phyloP scores from a whole-genome alignment of 2,797 vertebrate genomes.

The Echiichthys vipera region DNA sequence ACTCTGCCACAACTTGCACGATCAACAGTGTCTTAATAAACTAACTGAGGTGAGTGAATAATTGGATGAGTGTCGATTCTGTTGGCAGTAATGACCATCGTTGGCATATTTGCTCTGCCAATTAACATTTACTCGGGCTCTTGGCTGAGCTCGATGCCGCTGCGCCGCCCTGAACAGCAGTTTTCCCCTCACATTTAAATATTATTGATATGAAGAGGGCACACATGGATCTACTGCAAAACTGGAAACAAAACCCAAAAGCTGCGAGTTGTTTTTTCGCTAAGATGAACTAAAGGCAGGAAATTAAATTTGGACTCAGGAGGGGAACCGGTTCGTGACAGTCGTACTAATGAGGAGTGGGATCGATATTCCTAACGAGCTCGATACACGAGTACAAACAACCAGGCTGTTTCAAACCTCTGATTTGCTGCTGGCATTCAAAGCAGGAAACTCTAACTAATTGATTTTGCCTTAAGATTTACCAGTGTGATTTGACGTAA shows the following conservation, averaged over 20 bases:
- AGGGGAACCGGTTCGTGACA: slow-evolving; percentile 44
- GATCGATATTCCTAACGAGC: slow-evolving; percentile 63
- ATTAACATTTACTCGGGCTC: not conserved
- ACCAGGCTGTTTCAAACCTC: slow-evolving; percentile 26
- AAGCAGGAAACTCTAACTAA: slow-evolving; percentile 27
- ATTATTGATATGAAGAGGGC: not conserved
- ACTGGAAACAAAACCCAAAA: slow-evolving; percentile 4
- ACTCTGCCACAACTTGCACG: not conserved
- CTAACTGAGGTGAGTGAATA: not conserved
- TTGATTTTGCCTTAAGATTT: slow-evolving; percentile 34
- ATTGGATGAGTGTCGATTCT: not conserved
- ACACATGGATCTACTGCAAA: not conserved
- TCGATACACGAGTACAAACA: slow-evolving; percentile 39
- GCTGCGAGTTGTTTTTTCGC: not conserved
- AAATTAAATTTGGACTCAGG: slow-evolving; percentile 60
- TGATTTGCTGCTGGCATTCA: slow-evolving; percentile 28
- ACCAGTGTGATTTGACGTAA: slow-evolving; percentile 26
- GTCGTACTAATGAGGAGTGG: slow-evolving; percentile 56
- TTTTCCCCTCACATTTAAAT: too few species aligned
- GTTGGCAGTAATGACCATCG: not conserved
- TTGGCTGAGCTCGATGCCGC: not conserved
- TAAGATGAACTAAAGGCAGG: slow-evolving; percentile 26
- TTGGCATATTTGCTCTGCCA: not conserved
- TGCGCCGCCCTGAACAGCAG: too few species aligned
- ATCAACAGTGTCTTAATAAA: not conserved